Evolutionary conservation across 2,888 invertebrate genomes (phyloP).

Genomic region (Piscicola geometra): DNA sequence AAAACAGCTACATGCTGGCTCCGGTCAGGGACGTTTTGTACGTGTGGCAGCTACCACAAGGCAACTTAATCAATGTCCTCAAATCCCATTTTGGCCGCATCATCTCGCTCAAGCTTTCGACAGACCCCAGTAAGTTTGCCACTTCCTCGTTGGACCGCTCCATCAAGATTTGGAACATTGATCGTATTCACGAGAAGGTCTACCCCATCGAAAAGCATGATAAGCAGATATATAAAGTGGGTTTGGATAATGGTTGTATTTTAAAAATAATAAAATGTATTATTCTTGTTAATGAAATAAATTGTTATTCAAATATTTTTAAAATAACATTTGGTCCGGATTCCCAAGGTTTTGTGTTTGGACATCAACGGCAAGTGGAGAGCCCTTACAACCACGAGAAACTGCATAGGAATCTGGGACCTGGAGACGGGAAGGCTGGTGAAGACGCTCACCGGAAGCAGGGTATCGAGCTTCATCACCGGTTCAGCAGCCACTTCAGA

Average conservation of each 20-base stretch:
- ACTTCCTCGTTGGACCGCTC: constrained; percentile 95
- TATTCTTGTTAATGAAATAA: no score
- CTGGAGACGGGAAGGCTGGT: constrained; percentile 76
- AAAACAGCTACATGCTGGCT: constrained; percentile 84
- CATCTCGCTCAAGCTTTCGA: constrained; percentile 80
- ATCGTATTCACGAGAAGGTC: constrained; percentile 95
- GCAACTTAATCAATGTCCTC: constrained; percentile 75
- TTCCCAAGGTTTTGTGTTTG: background rate
- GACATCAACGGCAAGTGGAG: background rate
- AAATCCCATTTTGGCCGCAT: constrained; percentile 96
- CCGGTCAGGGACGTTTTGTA: constrained; percentile 89
- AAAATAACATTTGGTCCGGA: background rate
- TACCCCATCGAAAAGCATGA: constrained; percentile 79
- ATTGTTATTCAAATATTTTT: no score
- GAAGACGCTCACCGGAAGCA: constrained; percentile 68
- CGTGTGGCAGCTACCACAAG: constrained; percentile 77
- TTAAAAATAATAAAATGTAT: no score
- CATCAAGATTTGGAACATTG: constrained; percentile 98
- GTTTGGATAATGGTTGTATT: constrained; percentile 46
- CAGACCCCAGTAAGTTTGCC: constrained; percentile 64
- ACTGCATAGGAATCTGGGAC: constrained; percentile 92
- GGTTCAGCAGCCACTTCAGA: constrained; percentile 82
- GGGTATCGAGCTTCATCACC: constrained; percentile 69
- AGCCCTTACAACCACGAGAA: constrained; percentile 74
- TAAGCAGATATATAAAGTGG: constrained; percentile 82